phyloP scores from a whole-genome alignment of 2,888 invertebrate genomes.

The Muscina levida region DNA sequence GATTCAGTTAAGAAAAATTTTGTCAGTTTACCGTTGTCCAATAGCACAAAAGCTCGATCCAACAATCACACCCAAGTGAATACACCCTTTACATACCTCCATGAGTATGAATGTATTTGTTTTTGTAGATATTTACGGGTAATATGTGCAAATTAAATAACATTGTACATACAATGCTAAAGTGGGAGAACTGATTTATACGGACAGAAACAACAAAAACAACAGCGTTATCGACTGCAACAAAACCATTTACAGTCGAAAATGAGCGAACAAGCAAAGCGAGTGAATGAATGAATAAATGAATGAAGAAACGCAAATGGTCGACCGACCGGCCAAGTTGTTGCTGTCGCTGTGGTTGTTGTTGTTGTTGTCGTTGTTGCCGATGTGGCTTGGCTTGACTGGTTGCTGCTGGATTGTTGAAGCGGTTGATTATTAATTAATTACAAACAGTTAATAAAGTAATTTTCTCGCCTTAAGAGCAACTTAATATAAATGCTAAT shows the following conservation, averaged over 20 bases:
- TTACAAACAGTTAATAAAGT: constrained; percentile 62
- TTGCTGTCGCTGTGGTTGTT: background rate
- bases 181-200: constrained; percentile 52
- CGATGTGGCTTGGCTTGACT: background rate
- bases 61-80: too few relatives aligned
- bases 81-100: background rate
- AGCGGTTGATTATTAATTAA: constrained; percentile 60
- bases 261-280: too few relatives aligned
- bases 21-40: too few relatives aligned
- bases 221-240: background rate
- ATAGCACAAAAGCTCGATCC: too few relatives aligned
- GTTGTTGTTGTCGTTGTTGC: background rate
- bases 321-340: constrained; percentile 19
- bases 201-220: constrained; percentile 11
- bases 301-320: constrained; percentile 7
- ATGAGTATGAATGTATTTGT: too few relatives aligned
- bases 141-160: constrained; percentile 50
- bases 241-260: constrained; percentile 12
- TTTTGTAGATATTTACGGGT: constrained; percentile 5
- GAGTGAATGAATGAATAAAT: constrained; percentile 19
- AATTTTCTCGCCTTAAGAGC: constrained; percentile 62
- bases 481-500: constrained; percentile 57
- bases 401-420: constrained; percentile 33
- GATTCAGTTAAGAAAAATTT: too few relatives aligned
- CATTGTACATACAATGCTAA: constrained; percentile 38